These are phyloP conservation scores for Ptychobarbus kaznakovi DNA, from an alignment of 2,797 vertebrate species.

Conservation along the genomic window DNA sequence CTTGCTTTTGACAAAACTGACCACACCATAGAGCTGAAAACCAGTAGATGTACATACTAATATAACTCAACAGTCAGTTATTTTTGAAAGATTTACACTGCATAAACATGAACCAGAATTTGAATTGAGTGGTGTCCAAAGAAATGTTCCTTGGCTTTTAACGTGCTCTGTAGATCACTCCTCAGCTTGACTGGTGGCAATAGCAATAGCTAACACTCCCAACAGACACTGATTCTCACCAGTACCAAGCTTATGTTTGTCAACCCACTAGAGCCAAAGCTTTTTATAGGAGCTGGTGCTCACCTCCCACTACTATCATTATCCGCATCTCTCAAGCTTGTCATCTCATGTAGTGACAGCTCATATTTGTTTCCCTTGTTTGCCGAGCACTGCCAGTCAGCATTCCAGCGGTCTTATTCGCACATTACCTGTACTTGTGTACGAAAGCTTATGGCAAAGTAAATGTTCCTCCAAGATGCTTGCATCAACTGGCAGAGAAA, in stretches of 20 bases:
- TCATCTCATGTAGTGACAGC: conserved; percentile 48
- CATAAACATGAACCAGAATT: neutral
- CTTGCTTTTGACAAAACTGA: neutral
- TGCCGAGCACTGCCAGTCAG: conserved; percentile 27
- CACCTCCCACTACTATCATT: conserved; percentile 50
- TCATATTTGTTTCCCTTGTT: conserved; percentile 36
- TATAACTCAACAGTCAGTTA: neutral
- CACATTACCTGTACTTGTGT: conserved; percentile 64
- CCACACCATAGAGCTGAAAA: neutral
- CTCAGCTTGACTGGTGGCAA: conserved; percentile 27
- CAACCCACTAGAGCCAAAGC: conserved; percentile 45
- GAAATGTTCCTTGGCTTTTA: neutral
- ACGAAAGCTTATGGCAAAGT: conserved; percentile 72
- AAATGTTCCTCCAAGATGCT: conserved; percentile 61
- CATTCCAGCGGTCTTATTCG: conserved; percentile 62
- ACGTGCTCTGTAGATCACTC: conserved; percentile 20
- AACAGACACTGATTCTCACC: conserved; percentile 32
- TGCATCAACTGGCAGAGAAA: conserved; percentile 57
- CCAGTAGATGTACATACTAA: neutral
- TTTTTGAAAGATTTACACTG: neutral
- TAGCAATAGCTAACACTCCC: conserved; percentile 22
- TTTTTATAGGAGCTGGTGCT: conserved; percentile 39
- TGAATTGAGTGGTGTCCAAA: conserved; percentile 1
- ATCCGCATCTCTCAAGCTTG: conserved; percentile 51
- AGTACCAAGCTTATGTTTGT: conserved; percentile 49